Percentiles rank a stretch among this genome's conserved stretches.
phyloP scores from a whole-genome alignment of 1,140 invertebrate species.

The Akabosia matsudoensis region DNA sequence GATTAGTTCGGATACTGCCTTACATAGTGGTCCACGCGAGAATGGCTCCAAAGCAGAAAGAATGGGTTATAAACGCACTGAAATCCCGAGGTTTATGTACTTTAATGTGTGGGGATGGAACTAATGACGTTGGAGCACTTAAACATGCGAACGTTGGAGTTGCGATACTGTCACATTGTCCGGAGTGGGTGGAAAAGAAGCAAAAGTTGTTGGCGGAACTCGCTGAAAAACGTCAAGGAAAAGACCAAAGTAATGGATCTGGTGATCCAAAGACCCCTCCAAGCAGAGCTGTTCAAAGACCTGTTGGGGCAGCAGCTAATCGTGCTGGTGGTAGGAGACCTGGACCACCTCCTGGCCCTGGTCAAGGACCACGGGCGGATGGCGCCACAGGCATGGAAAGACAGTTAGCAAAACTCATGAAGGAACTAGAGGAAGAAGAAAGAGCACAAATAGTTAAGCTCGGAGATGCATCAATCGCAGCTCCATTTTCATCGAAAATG shows the following conservation, averaged over 20 bases:
- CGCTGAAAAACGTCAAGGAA: conserved; percentile 24
- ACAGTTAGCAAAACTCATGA: conserved; percentile 65
- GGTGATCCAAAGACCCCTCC: background rate
- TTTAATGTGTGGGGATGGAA: conserved; percentile 99
- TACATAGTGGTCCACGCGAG: conserved; percentile 86
- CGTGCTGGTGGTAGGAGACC: background rate
- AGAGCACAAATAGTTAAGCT: conserved; percentile 83
- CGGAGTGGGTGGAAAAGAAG: conserved; percentile 59
- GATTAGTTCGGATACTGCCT: conserved; percentile 62
- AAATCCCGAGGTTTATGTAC: conserved; percentile 85
- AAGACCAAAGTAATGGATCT: background rate
- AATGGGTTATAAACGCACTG: conserved; percentile 84
- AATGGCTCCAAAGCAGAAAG: conserved; percentile 95
- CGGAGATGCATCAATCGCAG: conserved; percentile 98
- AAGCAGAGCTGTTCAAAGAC: conserved; percentile 10
- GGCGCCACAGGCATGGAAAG: conserved; percentile 38
- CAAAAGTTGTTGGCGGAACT: conserved; percentile 40
- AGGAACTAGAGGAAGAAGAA: conserved; percentile 89
- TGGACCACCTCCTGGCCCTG: background rate
- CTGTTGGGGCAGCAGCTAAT: background rate
- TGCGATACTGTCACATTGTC: conserved; percentile 81
- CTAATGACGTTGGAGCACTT: conserved; percentile 99
- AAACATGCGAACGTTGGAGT: conserved; percentile 97
- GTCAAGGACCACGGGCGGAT: conserved; percentile 10
- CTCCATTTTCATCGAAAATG: conserved; percentile 96